Percentiles rank a stretch among this genome's conserved stretches.
These are phyloP conservation scores for Trichogramma pretiosum DNA, from an alignment of 1,140 invertebrate genomes.

Conservation along the genomic window DNA sequence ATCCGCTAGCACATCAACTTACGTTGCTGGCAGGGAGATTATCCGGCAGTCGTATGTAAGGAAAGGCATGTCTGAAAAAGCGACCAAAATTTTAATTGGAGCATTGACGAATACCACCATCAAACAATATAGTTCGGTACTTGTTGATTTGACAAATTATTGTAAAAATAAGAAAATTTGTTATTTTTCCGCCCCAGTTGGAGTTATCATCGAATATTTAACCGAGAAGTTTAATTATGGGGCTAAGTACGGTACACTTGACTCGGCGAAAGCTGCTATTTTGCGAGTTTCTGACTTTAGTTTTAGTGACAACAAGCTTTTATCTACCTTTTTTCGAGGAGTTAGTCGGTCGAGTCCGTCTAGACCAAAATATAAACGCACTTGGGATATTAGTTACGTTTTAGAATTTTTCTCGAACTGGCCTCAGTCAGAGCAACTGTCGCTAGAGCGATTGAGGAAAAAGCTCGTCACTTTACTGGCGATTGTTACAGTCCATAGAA, in stretches of 20 bases:
- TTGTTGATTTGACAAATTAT: conserved; percentile 7
- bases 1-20: conserved; percentile 3
- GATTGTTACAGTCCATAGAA: neutral
- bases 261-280: conserved; percentile 16
- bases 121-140: conserved; percentile 17
- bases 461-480: conserved; percentile 3
- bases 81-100: conserved; percentile 10
- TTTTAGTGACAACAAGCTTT: conserved; percentile 9
- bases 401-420: neutral
- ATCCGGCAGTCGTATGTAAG: conserved; percentile 6
- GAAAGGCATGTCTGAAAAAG: conserved; percentile 10
- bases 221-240: conserved; percentile 15
- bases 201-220: neutral
- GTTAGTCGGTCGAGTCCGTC: neutral
- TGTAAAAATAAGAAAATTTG: neutral
- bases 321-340: conserved; percentile 12
- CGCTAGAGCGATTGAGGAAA: neutral
- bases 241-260: conserved; percentile 23
- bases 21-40: conserved; percentile 6
- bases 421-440: neutral
- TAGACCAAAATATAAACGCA: neutral
- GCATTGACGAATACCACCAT: conserved; percentile 12
- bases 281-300: conserved; percentile 10
- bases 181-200: neutral
- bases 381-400: conserved; percentile 2